Evolutionary conservation across 1,140 invertebrate species (phyloP).

Genomic region (Conus ventricosus): DNA sequence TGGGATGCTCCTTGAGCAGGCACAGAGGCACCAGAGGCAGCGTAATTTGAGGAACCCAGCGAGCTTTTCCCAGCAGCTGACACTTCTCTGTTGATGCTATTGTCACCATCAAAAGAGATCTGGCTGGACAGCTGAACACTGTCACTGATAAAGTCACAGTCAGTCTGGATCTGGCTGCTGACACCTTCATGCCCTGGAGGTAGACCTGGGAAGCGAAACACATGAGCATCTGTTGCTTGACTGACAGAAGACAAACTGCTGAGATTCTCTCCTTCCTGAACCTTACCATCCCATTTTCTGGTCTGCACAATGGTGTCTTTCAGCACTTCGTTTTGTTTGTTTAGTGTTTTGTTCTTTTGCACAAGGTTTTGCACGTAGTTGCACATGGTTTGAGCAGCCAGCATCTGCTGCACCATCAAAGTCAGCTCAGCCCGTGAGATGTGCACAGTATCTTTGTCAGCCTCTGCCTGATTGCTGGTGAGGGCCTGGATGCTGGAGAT

Average conservation of each 20-base stretch:
- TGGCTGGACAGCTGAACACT: not conserved
- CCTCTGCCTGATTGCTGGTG: not conserved
- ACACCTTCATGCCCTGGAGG: not conserved
- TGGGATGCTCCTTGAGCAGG: not conserved
- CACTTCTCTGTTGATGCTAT: not conserved
- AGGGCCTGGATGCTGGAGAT: not conserved
- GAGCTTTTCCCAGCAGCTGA: not conserved
- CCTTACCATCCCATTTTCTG: not conserved
- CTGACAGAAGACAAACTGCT: not conserved
- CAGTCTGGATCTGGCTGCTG: not conserved
- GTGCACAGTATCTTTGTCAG: not conserved
- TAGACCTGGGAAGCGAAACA: not conserved
- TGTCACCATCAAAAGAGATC: not conserved
- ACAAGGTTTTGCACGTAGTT: not conserved
- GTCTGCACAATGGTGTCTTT: constrained; percentile 1
- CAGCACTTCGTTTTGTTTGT: not conserved
- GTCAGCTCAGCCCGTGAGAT: not conserved
- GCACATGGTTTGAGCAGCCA: not conserved
- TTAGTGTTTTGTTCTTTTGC: not conserved
- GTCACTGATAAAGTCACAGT: not conserved
- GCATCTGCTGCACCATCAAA: not conserved
- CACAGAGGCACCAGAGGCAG: not conserved
- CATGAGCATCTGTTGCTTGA: not conserved
- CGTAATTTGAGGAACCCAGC: not conserved
- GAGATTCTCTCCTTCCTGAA: not conserved